Base-by-base conservation (phyloP, 2,113 vertebrate species). In the Chascanopsetta lugubris region DNA sequence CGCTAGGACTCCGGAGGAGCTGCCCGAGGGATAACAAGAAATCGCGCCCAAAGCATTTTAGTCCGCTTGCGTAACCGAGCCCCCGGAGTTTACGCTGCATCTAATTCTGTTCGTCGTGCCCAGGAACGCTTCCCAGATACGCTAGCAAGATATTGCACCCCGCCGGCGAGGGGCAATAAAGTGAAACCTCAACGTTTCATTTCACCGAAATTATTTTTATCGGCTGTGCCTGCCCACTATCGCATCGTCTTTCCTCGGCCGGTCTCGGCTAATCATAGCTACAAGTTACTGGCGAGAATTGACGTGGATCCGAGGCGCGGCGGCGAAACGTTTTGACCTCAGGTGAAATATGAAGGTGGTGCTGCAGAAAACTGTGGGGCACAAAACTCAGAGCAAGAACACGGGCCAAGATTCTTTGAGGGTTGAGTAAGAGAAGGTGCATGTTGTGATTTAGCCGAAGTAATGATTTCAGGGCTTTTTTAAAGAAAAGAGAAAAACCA, bases 51-150 rank as follows among this genome's bases (percentile, higher is more conserved):
- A 56, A 73, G 69, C 42, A 32, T 46, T 67, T 62, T 40, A 54
- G 51, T 69, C 38, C 47, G 9, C 61, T 70, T 73, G 55, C 75
- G 62, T 59, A 73, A 75, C 20, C 4, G n/a, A n/a, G 26, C 73
- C 61, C n/a, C 69, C 20, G 45, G 49, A 46, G 58, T 43, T 49
- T 50, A 55, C 42, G 26, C 56, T 11, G 56, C 20, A 22, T 66
- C 65, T 77, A 49, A 69, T 73, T 77, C 54, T 40, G 45, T 38
- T n/a, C n/a, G n/a, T 42, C 12, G 11, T 36, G 21, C 24, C 57
- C 42, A 18, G 55, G 54, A 79, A 61, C 10, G n/a, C 36, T 43
- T 40, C 43, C 40, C 59, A 46, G 55, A 79, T 65, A 36, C 3
- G 6, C 3, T 51, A 43, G 7, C 55, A 45, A n/a, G 38, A 53